Evolutionary conservation across 2,888 invertebrate genomes (phyloP).

Genomic region (Eledona agricola): DNA sequence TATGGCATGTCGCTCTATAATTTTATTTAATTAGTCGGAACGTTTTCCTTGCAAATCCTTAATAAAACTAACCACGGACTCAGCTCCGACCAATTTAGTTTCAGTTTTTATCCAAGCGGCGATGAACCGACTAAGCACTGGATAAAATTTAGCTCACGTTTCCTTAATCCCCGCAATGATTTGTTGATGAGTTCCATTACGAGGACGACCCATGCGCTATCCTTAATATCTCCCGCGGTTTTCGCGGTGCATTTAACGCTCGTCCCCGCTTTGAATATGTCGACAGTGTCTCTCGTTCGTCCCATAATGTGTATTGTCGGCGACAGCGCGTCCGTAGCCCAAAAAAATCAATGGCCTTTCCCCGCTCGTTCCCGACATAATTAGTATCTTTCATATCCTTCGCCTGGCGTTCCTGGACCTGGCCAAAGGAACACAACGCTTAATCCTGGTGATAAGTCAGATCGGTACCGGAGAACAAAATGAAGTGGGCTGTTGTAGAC

Average conservation of each 20-base stretch:
- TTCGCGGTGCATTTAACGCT: not conserved
- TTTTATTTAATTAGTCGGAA: too few relatives aligned
- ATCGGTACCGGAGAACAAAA: constrained; percentile 36
- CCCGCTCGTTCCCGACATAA: not conserved
- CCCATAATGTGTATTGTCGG: not conserved
- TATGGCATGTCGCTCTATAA: too few relatives aligned
- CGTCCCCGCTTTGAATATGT: not conserved
- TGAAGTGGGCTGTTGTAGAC: constrained; percentile 46
- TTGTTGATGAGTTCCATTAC: constrained; percentile 5
- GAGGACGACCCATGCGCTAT: not conserved
- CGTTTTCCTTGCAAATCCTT: too few relatives aligned
- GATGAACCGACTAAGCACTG: not conserved
- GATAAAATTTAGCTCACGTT: constrained; percentile 2
- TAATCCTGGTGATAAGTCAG: constrained; percentile 37
- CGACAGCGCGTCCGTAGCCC: not conserved
- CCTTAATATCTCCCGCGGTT: constrained; percentile 6
- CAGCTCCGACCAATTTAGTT: not conserved
- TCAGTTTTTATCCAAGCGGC: too few relatives aligned
- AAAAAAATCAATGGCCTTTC: constrained; percentile 23
- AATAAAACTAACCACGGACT: not conserved
- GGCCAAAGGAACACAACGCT: constrained; percentile 21
- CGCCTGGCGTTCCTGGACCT: constrained; percentile 1
- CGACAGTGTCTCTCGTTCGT: not conserved
- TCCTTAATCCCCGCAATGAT: constrained; percentile 2
- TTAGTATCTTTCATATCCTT: constrained; percentile 13